Base-by-base conservation (phyloP, 2,888 invertebrate species). In the Mayetiola destructor region DNA sequence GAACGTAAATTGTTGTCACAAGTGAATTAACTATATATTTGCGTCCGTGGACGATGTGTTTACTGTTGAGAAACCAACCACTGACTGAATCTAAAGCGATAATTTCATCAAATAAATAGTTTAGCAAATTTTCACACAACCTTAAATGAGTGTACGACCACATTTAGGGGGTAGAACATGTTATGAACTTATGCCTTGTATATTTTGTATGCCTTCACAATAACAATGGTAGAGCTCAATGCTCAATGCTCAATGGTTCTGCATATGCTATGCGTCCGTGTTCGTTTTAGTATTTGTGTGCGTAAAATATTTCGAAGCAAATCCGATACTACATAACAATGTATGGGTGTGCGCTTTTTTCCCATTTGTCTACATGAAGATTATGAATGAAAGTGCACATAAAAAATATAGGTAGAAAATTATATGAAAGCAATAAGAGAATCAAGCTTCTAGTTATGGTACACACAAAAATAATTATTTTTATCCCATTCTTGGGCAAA, bases 61-160 rank as follows among this genome's bases (percentile, higher is more conserved):
- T 12, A 35, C n/a, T 55, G 30, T 40, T 57, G 56, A 56, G 53
- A 37, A 30, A 32, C 39, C 56, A 58, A 58, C 58, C 58, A 58
- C 52, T 30, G 52, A 58, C 58, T 58, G 58, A 58, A 56, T 23
- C 20, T 5, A 30, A 52, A 14, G 35, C 29, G 29, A 35, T 18
- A 53, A 52, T 42, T 56, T 39, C 56, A 39, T 48, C 53, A 56
- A 58, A 58, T 55, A 58, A 58, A 56, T 58, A 58, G 29, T 52
- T 52, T 52, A 42, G 23, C 42, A 42, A 42, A 23, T 42, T 42
- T 42, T 42, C 42, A 42, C 42, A 48, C 48, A 48, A 48, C 23
- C 48, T 23, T 48, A 48, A 48, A 48, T 27, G 48, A 48, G 27
- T 27, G 27, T 6, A 48, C 48, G 48, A 48, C 48, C 48, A 27